Percentiles rank a stretch among this genome's conserved stretches.
Conservation (phyloP, 2,888 invertebrate species). For the Drosophila pseudotakahashii region DNA sequence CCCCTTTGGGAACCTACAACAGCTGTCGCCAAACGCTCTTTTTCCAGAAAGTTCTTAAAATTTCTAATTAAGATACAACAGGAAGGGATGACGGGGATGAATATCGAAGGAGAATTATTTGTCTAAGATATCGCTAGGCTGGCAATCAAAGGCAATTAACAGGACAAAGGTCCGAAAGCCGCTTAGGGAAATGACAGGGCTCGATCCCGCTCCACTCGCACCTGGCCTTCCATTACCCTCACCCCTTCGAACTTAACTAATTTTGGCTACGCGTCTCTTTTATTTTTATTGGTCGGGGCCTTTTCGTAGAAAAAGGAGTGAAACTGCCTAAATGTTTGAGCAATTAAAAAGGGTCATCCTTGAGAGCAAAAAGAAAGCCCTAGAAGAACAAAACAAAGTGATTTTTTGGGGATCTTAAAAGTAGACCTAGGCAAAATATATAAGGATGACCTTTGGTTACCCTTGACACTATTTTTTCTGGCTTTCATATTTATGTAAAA, state of each 20-base stretch:
- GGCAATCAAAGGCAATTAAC: slow-evolving; percentile 38
- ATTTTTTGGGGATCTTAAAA: slow-evolving; percentile 6
- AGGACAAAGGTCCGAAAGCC: slow-evolving; percentile 33
- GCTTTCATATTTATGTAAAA: no score
- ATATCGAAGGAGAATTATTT: slow-evolving; percentile 36
- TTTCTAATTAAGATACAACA: slow-evolving; percentile 24
- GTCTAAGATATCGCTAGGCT: slow-evolving; percentile 19
- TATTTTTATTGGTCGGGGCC: slow-evolving; percentile 2
- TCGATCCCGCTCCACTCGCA: slow-evolving; percentile 1
- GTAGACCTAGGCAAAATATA: background rate
- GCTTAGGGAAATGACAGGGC: slow-evolving; percentile 31
- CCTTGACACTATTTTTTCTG: background rate
- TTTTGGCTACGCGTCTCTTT: slow-evolving; percentile 24
- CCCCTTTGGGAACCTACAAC: background rate
- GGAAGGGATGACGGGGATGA: slow-evolving; percentile 2
- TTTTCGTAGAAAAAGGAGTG: slow-evolving; percentile 18
- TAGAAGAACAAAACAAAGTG: slow-evolving; percentile 2
- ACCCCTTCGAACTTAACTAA: slow-evolving; percentile 21
- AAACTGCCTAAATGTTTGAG: slow-evolving; percentile 40
- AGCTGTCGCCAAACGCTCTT: background rate
- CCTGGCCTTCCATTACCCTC: background rate
- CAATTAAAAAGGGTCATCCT: slow-evolving; percentile 45
- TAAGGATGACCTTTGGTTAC: background rate
- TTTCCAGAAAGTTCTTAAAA: slow-evolving; percentile 7
- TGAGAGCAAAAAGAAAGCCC: slow-evolving; percentile 9